Evolutionary conservation across 2,797 vertebrate species (phyloP).

Genomic region (Gambelia wislizenii): DNA sequence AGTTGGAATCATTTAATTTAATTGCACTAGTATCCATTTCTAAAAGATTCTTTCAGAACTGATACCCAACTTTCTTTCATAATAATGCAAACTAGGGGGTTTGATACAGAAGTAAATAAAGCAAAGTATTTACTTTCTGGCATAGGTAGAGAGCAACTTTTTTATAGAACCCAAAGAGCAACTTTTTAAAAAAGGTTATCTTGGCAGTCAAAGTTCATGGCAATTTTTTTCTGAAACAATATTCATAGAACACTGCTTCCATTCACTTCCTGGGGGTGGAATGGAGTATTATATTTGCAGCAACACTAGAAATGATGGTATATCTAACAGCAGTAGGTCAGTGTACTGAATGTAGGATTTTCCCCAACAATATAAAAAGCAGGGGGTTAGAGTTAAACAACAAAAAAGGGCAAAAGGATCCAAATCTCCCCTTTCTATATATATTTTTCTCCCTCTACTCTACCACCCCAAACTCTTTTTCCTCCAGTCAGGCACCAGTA

Average conservation of each 20-base stretch:
- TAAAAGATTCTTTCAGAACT: background rate
- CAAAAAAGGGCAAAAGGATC: too few species aligned
- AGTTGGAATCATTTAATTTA: background rate
- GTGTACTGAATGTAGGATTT: background rate
- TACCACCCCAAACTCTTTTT: background rate
- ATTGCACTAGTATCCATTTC: background rate
- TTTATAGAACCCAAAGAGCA: background rate
- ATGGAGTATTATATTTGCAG: background rate
- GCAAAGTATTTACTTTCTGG: background rate
- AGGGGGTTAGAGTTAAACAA: background rate
- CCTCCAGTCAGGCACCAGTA: background rate
- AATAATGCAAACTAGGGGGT: background rate
- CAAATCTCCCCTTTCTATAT: too few species aligned
- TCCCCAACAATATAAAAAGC: background rate
- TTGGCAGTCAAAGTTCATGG: background rate
- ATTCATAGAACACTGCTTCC: background rate
- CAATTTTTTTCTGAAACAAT: background rate
- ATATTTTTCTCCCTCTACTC: background rate
- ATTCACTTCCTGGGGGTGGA: background rate
- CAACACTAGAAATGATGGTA: background rate
- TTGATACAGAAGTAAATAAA: background rate
- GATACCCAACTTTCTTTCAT: background rate
- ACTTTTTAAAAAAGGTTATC: background rate
- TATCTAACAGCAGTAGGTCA: background rate
- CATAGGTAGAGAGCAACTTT: background rate